Percentiles rank a stretch among this genome's conserved stretches.
Evolutionary conservation across 2,888 invertebrate genomes (phyloP).

Genomic region (Galeruca laticollis): DNA sequence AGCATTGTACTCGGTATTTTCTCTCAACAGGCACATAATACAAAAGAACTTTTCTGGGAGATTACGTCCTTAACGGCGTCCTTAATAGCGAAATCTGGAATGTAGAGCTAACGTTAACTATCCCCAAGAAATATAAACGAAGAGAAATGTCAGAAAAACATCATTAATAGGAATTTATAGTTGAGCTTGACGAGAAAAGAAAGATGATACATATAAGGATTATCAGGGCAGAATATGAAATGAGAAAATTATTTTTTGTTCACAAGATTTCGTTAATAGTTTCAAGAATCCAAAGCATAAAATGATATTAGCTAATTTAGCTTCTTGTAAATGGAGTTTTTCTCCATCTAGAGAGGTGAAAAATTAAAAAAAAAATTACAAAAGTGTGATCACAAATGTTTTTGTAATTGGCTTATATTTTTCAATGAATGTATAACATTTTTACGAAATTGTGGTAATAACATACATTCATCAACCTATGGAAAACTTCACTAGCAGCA

Average conservation of each 20-base stretch:
- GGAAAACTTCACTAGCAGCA: not conserved
- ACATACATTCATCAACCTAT: not conserved
- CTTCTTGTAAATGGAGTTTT: too few species aligned
- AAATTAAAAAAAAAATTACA: too few species aligned
- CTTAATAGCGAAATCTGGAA: slow-evolving; percentile 28
- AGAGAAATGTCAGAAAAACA: slow-evolving; percentile 32
- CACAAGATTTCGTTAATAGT: too few species aligned
- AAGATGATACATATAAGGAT: slow-evolving; percentile 10
- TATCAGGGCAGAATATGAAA: not conserved
- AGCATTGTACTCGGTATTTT: slow-evolving; percentile 19
- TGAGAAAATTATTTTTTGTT: too few species aligned
- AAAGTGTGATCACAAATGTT: too few species aligned
- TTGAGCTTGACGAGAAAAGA: slow-evolving; percentile 6
- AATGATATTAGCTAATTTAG: too few species aligned
- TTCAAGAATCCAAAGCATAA: too few species aligned
- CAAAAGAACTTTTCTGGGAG: slow-evolving; percentile 25
- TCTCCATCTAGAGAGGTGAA: too few species aligned
- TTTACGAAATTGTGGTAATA: too few species aligned
- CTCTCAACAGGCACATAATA: slow-evolving; percentile 25
- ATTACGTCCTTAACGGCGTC: slow-evolving; percentile 28
- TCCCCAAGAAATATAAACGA: slow-evolving; percentile 24
- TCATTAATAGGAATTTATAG: slow-evolving; percentile 33
- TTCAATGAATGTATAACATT: too few species aligned
- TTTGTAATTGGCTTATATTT: too few species aligned
- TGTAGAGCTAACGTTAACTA: slow-evolving; percentile 22